Percentiles rank a stretch among this genome's conserved stretches.
phyloP scores from a whole-genome alignment of 1,140 invertebrate genomes.

The Theocolax elegans region DNA sequence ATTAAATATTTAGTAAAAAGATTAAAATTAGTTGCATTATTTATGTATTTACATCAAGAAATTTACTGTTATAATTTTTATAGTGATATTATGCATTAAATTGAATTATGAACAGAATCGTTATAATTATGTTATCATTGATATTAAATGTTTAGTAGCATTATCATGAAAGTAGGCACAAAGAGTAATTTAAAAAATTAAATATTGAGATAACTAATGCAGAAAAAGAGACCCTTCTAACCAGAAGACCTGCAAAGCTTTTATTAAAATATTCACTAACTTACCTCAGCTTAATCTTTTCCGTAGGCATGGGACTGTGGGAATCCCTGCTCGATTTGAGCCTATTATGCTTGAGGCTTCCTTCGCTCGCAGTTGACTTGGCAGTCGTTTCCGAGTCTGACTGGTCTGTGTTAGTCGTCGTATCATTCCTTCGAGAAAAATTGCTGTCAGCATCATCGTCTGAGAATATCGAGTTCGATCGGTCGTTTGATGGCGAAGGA shows the following conservation, averaged over 20 bases:
- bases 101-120: too few relatives aligned
- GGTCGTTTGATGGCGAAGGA: constrained; percentile 68
- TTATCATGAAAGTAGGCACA: too few relatives aligned
- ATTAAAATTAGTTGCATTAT: too few relatives aligned
- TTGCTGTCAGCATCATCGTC: constrained; percentile 71
- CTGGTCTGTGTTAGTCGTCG: constrained; percentile 70
- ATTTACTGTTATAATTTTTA: too few relatives aligned
- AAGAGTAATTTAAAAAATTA: too few relatives aligned
- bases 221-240: too few relatives aligned
- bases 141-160: too few relatives aligned
- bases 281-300: constrained; percentile 83
- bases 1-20: too few relatives aligned
- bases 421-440: constrained; percentile 66
- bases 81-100: too few relatives aligned
- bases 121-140: too few relatives aligned
- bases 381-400: constrained; percentile 74
- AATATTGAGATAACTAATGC: too few relatives aligned
- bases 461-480: constrained; percentile 73
- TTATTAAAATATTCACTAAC: not conserved
- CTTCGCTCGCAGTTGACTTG: constrained; percentile 70
- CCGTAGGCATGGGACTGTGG: constrained; percentile 69
- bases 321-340: constrained; percentile 60
- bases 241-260: not conserved
- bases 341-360: constrained; percentile 64
- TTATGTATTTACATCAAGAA: too few relatives aligned